Conservation (phyloP, 1,140 invertebrate genomes). For the Archivesica marissinica region DNA sequence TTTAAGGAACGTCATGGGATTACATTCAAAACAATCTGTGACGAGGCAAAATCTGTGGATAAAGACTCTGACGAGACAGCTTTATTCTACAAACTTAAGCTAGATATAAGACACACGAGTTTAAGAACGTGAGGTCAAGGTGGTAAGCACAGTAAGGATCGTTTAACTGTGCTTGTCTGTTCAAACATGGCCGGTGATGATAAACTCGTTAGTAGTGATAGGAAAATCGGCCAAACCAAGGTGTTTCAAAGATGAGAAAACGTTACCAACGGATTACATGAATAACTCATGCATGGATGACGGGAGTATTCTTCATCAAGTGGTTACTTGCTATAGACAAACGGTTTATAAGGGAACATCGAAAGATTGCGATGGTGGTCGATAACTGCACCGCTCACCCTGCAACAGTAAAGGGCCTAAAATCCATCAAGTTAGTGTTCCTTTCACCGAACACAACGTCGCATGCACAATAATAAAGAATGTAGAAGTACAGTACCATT, state of each 20-base stretch:
- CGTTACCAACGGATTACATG: conserved; percentile 25
- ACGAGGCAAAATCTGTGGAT: conserved; percentile 12
- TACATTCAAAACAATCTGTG: conserved; percentile 33
- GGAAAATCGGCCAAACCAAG: conserved; percentile 59
- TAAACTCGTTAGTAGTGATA: conserved; percentile 66
- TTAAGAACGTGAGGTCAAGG: conserved; percentile 43
- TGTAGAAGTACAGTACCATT: conserved; percentile 43
- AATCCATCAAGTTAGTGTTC: conserved; percentile 72
- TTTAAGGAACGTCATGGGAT: conserved; percentile 36
- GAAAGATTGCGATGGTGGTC: conserved; percentile 63
- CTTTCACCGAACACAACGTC: conserved; percentile 61
- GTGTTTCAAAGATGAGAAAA: conserved; percentile 55
- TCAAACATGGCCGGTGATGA: conserved; percentile 67
- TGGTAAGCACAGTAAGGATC: conserved; percentile 62
- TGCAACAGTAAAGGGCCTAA: conserved; percentile 55
- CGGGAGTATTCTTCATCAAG: conserved; percentile 39
- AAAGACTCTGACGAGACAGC: conserved; percentile 60
- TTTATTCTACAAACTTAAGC: conserved; percentile 45
- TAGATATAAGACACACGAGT: conserved; percentile 37
- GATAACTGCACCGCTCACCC: conserved; percentile 64
- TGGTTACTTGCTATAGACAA: conserved; percentile 50
- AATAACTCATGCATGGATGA: conserved; percentile 66
- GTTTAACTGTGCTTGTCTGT: conserved; percentile 66
- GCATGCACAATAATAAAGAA: conserved; percentile 61
- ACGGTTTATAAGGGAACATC: conserved; percentile 51